Conservation (phyloP, 2,113 vertebrate genomes). For the Zingel zingel region DNA sequence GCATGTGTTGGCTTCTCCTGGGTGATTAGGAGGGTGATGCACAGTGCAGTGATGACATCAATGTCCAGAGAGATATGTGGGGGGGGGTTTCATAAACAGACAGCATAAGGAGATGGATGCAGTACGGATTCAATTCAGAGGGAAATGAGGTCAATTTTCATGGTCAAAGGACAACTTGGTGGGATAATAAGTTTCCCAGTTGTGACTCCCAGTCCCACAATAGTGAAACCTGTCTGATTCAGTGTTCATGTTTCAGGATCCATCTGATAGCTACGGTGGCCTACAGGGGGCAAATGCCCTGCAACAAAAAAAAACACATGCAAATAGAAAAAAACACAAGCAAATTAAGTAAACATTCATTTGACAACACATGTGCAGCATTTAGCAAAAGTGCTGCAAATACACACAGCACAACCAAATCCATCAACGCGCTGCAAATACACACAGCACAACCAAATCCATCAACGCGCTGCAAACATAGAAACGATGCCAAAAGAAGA, state of each 20-base stretch:
- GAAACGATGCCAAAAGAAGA: too few species aligned
- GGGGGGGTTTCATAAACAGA: slow-evolving; percentile 13
- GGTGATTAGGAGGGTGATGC: slow-evolving; percentile 12
- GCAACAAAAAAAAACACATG: too few species aligned
- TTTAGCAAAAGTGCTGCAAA: too few species aligned
- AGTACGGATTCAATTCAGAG: slow-evolving; percentile 1
- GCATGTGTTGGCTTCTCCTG: neutral
- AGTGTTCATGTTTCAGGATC: neutral
- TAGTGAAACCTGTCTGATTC: neutral
- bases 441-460: too few species aligned
- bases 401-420: too few species aligned
- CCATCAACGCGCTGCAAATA: too few species aligned
- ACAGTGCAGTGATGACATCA: slow-evolving; percentile 7
- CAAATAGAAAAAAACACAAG: too few species aligned
- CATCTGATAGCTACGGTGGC: neutral
- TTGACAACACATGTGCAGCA: too few species aligned
- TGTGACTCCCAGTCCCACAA: neutral
- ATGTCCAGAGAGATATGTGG: neutral
- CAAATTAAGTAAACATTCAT: too few species aligned
- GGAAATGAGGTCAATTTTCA: neutral
- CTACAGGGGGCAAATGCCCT: too few species aligned
- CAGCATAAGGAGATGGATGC: slow-evolving; percentile 14
- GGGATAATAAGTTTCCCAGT: neutral
- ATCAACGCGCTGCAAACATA: too few species aligned
- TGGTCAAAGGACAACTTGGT: neutral